Percentiles rank a stretch among this genome's conserved stretches.
Evolutionary conservation across 2,888 invertebrate genomes (phyloP).

Genomic region (Chaetoderma sp.): DNA sequence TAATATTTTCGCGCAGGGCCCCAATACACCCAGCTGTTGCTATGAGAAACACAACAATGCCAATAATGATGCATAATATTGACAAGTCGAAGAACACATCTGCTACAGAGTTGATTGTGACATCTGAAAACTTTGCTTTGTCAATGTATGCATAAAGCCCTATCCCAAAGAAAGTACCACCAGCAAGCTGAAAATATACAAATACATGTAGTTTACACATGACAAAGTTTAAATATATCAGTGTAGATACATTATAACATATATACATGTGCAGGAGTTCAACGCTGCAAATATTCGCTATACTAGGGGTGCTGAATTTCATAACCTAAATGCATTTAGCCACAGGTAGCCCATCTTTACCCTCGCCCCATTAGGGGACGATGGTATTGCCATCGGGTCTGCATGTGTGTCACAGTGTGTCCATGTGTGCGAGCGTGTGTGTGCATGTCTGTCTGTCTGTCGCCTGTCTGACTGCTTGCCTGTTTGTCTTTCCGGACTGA

Average conservation of each 20-base stretch:
- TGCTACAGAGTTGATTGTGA: slow-evolving; percentile 77
- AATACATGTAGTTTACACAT: no score
- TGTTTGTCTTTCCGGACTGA: no score
- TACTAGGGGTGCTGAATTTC: no score
- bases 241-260: neutral
- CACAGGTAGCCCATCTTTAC: no score
- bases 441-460: no score
- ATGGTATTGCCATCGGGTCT: no score
- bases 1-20: slow-evolving; percentile 90
- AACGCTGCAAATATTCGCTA: no score
- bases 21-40: slow-evolving; percentile 95
- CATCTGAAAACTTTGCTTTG: slow-evolving; percentile 84
- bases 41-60: slow-evolving; percentile 90
- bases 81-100: slow-evolving; percentile 89
- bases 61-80: slow-evolving; percentile 88
- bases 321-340: no score
- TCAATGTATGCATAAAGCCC: slow-evolving; percentile 93
- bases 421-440: no score
- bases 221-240: neutral
- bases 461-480: no score
- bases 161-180: slow-evolving; percentile 86
- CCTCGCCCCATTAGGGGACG: no score
- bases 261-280: neutral
- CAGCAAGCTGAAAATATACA: slow-evolving; percentile 84
- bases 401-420: no score